Conservation (phyloP, 2,888 invertebrate genomes). For the Chrysina gloriosa region DNA sequence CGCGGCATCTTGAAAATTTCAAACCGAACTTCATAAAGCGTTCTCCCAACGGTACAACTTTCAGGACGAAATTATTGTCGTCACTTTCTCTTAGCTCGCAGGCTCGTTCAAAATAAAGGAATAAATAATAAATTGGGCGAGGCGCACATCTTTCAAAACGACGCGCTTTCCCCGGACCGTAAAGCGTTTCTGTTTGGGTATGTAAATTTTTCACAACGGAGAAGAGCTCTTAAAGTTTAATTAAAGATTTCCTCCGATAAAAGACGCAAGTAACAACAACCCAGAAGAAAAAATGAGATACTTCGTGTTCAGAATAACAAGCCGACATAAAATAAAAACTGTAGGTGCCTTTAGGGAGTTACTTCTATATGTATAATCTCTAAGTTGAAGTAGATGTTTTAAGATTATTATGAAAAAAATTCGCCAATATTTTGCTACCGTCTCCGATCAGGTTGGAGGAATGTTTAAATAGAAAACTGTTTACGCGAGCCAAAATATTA, state of each 20-base stretch:
- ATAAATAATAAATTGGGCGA: background rate
- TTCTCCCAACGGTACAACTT: background rate
- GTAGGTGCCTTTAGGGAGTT: too few relatives aligned
- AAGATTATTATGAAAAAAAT: too few relatives aligned
- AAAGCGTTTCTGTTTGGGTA: background rate
- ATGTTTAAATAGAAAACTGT: too few relatives aligned
- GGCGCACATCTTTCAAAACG: background rate
- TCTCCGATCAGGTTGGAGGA: too few relatives aligned
- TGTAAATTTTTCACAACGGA: slow-evolving; percentile 10
- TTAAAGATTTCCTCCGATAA: slow-evolving; percentile 34
- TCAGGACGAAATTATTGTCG: background rate
- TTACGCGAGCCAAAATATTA: too few relatives aligned
- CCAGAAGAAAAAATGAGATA: too few relatives aligned
- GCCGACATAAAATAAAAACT: too few relatives aligned
- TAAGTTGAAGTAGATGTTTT: too few relatives aligned
- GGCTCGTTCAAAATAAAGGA: background rate
- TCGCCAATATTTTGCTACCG: too few relatives aligned
- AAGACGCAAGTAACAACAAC: background rate
- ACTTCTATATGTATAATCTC: too few relatives aligned
- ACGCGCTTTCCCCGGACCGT: background rate
- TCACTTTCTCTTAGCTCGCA: background rate
- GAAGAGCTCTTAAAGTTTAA: slow-evolving; percentile 37
- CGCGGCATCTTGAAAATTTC: too few relatives aligned
- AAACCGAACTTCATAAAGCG: background rate
- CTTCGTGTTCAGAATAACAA: too few relatives aligned